A percentile compares a stretch with the other conserved stretches of the same genome.
These are phyloP conservation scores for Sebastes minor DNA, from an alignment of 2,797 vertebrate species.

Conservation along the genomic window DNA sequence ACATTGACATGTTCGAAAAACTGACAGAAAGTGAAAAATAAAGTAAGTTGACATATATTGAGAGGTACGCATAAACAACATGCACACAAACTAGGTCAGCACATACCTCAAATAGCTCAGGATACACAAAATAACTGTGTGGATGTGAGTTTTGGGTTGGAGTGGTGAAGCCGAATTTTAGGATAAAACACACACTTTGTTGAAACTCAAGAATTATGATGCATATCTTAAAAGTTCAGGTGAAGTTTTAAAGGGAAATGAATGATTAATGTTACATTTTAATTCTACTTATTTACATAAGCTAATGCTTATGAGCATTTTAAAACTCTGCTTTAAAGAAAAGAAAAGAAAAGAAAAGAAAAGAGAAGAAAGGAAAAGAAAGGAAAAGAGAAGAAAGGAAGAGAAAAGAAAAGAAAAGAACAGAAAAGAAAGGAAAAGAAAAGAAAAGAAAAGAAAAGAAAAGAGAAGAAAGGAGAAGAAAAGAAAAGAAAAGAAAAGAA, in stretches of 20 bases:
- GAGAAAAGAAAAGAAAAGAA: too few relatives aligned
- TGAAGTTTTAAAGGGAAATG: neutral
- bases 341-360: rapidly evolving
- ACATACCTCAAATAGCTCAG: constrained; percentile 11
- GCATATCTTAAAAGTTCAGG: neutral
- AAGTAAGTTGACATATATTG: neutral
- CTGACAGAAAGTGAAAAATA: neutral
- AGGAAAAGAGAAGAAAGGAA: rapidly evolving
- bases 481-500: too few relatives aligned
- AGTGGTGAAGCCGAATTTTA: neutral
- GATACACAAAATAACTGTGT: neutral
- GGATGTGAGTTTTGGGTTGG: neutral
- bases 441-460: rapidly evolving
- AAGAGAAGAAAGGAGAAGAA: too few relatives aligned
- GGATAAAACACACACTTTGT: neutral
- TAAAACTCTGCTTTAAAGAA: neutral
- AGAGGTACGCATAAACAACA: constrained; percentile 4
- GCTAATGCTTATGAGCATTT: neutral
- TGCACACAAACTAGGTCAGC: constrained; percentile 22
- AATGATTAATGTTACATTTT: neutral
- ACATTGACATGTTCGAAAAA: neutral
- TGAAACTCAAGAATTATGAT: neutral
- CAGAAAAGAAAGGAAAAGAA: neutral
- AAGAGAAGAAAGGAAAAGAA: rapidly evolving
- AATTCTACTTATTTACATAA: neutral